phyloP scores from a whole-genome alignment of 2,797 vertebrate species.

The Sciaenops ocellatus region DNA sequence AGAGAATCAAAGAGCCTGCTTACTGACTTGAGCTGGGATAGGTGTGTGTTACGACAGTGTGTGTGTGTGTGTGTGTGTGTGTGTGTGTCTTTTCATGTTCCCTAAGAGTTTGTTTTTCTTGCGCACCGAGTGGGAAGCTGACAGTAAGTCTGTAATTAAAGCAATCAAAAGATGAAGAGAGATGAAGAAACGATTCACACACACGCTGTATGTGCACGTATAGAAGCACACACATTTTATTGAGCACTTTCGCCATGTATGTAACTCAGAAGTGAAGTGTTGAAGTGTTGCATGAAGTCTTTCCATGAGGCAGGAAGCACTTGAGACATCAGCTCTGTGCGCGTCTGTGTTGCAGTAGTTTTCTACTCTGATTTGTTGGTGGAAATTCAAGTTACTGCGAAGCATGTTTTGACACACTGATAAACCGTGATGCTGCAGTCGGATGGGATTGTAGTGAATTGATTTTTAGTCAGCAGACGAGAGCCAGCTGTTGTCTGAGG shows the following conservation, averaged over 20 bases:
- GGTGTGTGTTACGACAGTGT: slow-evolving; percentile 61
- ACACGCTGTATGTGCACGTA: neutral
- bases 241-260: neutral
- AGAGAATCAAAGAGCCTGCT: slow-evolving; percentile 79
- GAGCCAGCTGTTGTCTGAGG: slow-evolving; percentile 69
- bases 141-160: slow-evolving; percentile 87
- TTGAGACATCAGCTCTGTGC: slow-evolving; percentile 23
- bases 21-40: slow-evolving; percentile 72
- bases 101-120: slow-evolving; percentile 81
- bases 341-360: neutral
- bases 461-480: slow-evolving; percentile 53
- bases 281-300: neutral
- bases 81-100: slow-evolving; percentile 78
- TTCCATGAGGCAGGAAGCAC: slow-evolving; percentile 8
- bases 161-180: slow-evolving; percentile 84
- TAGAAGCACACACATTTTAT: slow-evolving; percentile 30
- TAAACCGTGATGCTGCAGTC: slow-evolving; percentile 29
- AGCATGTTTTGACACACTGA: slow-evolving; percentile 60
- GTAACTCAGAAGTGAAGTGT: neutral
- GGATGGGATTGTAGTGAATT: slow-evolving; percentile 41
- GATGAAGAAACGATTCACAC: slow-evolving; percentile 61
- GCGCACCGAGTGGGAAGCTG: slow-evolving; percentile 75
- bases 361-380: slow-evolving; percentile 29
- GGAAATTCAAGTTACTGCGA: slow-evolving; percentile 34
- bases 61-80: slow-evolving; percentile 35